Evolutionary conservation across 2,888 invertebrate species (phyloP).

Genomic region (Dryococelus australis): DNA sequence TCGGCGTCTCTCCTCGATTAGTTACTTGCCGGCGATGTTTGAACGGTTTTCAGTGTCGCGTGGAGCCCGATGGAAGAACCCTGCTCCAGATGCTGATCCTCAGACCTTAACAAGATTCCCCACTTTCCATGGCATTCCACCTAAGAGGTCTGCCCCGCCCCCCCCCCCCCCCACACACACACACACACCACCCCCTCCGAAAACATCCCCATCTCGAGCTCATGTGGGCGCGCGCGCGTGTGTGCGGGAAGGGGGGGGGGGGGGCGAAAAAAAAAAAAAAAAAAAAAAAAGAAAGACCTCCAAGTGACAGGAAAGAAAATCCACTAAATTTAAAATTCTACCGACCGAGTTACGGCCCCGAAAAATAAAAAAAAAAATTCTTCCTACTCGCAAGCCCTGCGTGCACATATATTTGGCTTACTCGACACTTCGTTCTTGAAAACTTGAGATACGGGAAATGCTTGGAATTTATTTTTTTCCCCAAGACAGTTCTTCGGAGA

Average conservation of each 20-base stretch:
- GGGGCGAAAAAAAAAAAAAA: too few relatives aligned
- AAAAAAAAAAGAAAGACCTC: too few relatives aligned
- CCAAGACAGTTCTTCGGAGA: too few relatives aligned
- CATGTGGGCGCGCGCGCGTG: background rate
- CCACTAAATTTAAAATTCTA: constrained; percentile 8
- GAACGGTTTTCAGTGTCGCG: constrained; percentile 5
- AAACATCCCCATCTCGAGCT: background rate
- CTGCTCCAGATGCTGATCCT: background rate
- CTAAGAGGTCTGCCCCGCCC: background rate
- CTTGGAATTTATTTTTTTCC: too few relatives aligned
- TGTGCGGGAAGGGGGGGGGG: background rate
- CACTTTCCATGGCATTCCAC: constrained; percentile 9
- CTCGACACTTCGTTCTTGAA: background rate
- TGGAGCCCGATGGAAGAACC: background rate
- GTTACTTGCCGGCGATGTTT: constrained; percentile 16
- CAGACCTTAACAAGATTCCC: background rate
- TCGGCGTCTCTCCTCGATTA: background rate
- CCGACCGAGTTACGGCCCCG: background rate
- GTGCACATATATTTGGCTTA: background rate
- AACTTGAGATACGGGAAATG: background rate
- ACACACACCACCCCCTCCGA: background rate
- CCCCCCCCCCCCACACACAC: background rate
- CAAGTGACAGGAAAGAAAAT: background rate
- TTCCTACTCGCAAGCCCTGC: background rate
- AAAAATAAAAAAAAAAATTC: background rate